Base-by-base conservation (phyloP, 1,140 invertebrate species). In the Conus ventricosus region DNA sequence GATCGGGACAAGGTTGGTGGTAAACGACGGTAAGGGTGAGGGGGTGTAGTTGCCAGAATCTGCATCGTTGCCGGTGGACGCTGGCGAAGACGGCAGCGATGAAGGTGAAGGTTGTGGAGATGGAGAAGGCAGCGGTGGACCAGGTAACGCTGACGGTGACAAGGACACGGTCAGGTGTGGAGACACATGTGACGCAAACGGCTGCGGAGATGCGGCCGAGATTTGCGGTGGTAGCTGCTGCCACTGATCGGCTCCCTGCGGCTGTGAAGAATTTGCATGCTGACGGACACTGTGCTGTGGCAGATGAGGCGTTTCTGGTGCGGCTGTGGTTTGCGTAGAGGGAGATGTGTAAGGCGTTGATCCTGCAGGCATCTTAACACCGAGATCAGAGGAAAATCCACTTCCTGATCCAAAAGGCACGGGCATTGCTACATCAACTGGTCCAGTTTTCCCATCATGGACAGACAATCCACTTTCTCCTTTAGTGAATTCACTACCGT, bases 1-100 rank as follows among this genome's bases (percentile, higher is more conserved):
- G 78, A 92, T 78, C 4, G 85, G 81, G 51, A 39, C 27, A 71
- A 84, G 71, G 67, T 53, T 84, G n/a, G 81, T 8, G 63, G 13
- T 4, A 6, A 81, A 81, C 80, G 25, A 0, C 4, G 80, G 80
- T 17, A 10, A 4, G 23, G 80, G 80, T 4, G 80, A 8, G 39
- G 39, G 23, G 15, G 2, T 54, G 63, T 6, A 0, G 20, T 23
- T 10, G 57, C 39, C 0, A 39, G 39, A 39, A 39, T 39, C 39
- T 39, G 39, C 39, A 39, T 39, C 39, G 3, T 39, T 39, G 39
- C 39, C 39, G 39, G 0, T 3, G 3, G 39, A 39, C 39, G 76
- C 5, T 51, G 76, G 23, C 39, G 76, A 23, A 23, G 20, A 76
- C n/a, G 20, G n/a, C 39, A 8, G 7, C 39, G 39, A 13, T 3